Percentiles rank a stretch among this genome's conserved stretches.
phyloP scores from a whole-genome alignment of 2,888 invertebrate species.

The Netelia inedita region DNA sequence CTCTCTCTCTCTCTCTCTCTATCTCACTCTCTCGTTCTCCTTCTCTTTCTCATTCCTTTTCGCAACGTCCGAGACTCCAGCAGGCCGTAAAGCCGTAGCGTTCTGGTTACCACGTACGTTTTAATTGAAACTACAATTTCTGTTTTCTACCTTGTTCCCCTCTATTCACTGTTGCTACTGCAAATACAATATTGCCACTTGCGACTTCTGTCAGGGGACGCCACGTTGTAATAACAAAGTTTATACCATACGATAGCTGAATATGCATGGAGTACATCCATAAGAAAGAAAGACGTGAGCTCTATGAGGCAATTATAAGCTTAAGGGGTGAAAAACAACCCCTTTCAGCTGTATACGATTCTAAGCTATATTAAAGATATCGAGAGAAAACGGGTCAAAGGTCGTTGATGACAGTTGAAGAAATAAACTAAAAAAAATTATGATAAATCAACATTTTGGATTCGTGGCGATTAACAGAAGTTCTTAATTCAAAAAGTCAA shows the following conservation, averaged over 20 bases:
- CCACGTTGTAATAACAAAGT: constrained; percentile 39
- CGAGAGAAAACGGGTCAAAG: too few relatives aligned
- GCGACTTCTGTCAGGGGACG: constrained; percentile 47
- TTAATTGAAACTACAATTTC: constrained; percentile 73
- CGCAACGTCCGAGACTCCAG: constrained; percentile 67
- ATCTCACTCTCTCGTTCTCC: not conserved
- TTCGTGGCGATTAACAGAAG: too few relatives aligned
- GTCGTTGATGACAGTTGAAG: too few relatives aligned
- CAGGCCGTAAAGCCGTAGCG: constrained; percentile 63
- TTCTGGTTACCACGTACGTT: constrained; percentile 68
- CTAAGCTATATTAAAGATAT: too few relatives aligned
- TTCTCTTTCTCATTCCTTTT: constrained; percentile 51
- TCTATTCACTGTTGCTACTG: constrained; percentile 14
- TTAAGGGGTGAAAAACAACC: too few relatives aligned
- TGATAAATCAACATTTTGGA: too few relatives aligned
- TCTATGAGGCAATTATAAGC: too few relatives aligned
- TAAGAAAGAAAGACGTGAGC: not conserved
- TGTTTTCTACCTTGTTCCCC: constrained; percentile 43
- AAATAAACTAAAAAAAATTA: too few relatives aligned
- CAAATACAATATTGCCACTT: constrained; percentile 39
- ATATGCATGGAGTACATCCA: constrained; percentile 13
- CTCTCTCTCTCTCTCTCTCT: constrained; percentile 38
- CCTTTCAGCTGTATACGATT: too few relatives aligned
- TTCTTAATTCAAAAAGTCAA: too few relatives aligned
- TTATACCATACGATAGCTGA: constrained; percentile 12